A percentile compares a stretch with the other conserved stretches of the same genome.
Evolutionary conservation across 2,113 vertebrate genomes (phyloP).

Genomic region (Phaetusa simplex): DNA sequence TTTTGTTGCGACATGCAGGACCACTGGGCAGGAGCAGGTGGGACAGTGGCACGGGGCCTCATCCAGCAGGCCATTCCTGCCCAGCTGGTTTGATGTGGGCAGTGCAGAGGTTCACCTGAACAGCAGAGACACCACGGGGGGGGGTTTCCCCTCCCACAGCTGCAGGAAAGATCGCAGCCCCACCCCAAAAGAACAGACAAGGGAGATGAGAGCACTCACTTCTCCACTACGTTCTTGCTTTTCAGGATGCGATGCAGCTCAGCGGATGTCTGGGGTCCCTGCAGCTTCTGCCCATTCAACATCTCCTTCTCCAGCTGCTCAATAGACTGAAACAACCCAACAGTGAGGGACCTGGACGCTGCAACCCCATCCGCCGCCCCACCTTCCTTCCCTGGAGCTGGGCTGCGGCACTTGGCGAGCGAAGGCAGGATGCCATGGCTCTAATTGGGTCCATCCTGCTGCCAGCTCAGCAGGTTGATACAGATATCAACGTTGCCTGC

Average conservation of each 20-base stretch:
- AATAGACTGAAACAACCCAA: constrained; percentile 79
- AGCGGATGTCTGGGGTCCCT: constrained; percentile 91
- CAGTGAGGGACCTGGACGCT: not conserved
- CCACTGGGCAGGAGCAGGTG: not conserved
- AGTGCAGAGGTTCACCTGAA: not conserved
- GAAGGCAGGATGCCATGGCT: not conserved
- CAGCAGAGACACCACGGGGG: not conserved
- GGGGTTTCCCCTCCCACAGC: not conserved
- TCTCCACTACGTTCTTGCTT: constrained; percentile 84
- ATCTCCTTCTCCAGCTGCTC: constrained; percentile 95
- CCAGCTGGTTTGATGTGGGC: not conserved
- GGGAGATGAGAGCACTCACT: constrained; percentile 77
- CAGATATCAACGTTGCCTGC: fast-evolving
- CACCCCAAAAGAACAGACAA: not conserved
- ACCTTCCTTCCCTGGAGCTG: not conserved
- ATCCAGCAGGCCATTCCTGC: not conserved
- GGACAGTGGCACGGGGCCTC: not conserved
- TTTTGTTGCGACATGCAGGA: fast-evolving
- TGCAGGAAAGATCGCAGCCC: not conserved
- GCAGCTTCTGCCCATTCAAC: constrained; percentile 97
- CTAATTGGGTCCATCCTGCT: not conserved
- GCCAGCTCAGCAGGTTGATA: not conserved
- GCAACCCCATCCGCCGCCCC: not conserved
- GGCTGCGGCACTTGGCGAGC: fast-evolving
- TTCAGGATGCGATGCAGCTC: constrained; percentile 89